These are phyloP conservation scores for Spondyliosoma cantharus DNA, from an alignment of 2,797 vertebrate genomes.

Conservation along the genomic window DNA sequence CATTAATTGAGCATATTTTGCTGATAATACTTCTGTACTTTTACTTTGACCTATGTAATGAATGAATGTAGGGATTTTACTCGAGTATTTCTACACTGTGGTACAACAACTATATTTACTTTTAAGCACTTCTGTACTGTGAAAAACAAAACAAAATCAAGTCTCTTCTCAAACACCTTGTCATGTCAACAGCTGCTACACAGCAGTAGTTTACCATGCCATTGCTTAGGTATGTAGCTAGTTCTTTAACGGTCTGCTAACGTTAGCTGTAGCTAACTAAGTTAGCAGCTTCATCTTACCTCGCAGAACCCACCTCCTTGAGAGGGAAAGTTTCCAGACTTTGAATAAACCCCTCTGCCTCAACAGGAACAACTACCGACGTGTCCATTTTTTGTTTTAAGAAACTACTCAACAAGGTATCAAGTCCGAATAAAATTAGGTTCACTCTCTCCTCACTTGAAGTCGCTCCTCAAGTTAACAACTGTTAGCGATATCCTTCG, in stretches of 20 bases:
- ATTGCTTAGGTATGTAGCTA: background rate
- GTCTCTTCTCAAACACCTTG: background rate
- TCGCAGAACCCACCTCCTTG: conserved; percentile 83
- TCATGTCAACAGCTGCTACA: background rate
- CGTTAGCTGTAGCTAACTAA: too few relatives aligned
- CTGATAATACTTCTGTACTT: too few relatives aligned
- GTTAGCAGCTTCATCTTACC: conserved; percentile 64
- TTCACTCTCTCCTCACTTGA: background rate
- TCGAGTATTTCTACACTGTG: too few relatives aligned
- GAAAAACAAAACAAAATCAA: too few relatives aligned
- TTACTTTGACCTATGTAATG: too few relatives aligned
- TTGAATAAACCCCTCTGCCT: conserved; percentile 86
- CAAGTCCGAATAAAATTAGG: accelerated
- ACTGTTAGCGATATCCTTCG: too few relatives aligned
- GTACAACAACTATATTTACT: too few relatives aligned
- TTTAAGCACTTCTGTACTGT: too few relatives aligned
- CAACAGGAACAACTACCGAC: conserved; percentile 79
- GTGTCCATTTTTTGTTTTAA: conserved; percentile 63
- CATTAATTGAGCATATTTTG: too few relatives aligned
- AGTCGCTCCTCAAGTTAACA: background rate
- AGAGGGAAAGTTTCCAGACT: conserved; percentile 83
- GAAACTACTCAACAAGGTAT: background rate
- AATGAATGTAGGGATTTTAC: too few relatives aligned
- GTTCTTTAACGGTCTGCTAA: background rate
- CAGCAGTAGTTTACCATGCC: background rate